Evolutionary conservation across 2,888 invertebrate species (phyloP), one percentile per base, ranked within the genome.

Genomic region (Corbicula japonica): DNA sequence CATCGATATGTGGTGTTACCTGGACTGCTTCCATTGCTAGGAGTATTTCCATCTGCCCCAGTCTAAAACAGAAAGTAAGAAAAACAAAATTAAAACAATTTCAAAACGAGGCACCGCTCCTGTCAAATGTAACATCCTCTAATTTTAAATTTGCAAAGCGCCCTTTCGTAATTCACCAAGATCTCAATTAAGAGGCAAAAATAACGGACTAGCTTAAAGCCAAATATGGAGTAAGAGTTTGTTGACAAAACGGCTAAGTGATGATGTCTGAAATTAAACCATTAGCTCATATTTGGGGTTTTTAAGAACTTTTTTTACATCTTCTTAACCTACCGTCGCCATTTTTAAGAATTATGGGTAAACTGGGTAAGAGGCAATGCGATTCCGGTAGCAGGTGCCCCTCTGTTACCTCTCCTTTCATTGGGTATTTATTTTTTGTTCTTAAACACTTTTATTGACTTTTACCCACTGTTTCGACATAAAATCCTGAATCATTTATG

Each of bases 301-400:
- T n/a, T n/a, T n/a, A n/a, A n/a, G n/a, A n/a, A n/a, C n/a, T n/a
- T n/a, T n/a, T n/a, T 60, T 52, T 5, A 15, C 15, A 61, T 63
- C 61, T 52, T 76, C 76, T 73, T 78, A 62, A 83, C 88, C 88
- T 86, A 92, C 93, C 90, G 92, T 92, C 92, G 92, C 92, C 93
- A 93, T 93, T 85, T 92, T 91, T 75, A 74, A 82, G 80, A 85
- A 89, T 91, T 91, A 88, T 90, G 89, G 90, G 91, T 89, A 88
- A 86, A 72, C 76, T 85, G 72, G 76, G 15, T 48, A 3, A 52
- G 50, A 72, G 78, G 89, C 89, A 92, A 86, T 89, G 92, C 91
- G 92, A 91, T 90, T 54, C 78, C 48, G 38, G 46, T 35, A 48
- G 62, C 50, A 34, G 58, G 69, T 76, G 75, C 80, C 28, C 72